phyloP scores from a whole-genome alignment of 2,797 vertebrate species.

The Thamnophis elegans region DNA sequence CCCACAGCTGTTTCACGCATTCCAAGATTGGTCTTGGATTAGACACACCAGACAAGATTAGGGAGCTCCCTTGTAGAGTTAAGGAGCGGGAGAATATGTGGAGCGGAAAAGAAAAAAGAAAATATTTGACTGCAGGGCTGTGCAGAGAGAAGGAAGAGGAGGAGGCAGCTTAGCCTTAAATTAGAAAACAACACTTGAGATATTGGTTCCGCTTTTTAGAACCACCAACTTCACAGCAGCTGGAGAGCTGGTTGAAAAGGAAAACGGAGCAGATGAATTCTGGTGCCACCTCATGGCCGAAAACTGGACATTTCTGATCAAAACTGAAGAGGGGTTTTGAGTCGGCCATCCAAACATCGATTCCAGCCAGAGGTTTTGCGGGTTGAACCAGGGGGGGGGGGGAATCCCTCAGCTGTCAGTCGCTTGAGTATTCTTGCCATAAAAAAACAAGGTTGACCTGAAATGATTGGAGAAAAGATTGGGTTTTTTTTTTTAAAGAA shows the following conservation, averaged over 20 bases:
- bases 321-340: background rate
- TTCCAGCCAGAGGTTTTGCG: background rate
- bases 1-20: background rate
- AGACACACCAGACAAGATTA: background rate
- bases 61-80: no score
- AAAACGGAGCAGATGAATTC: background rate
- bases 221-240: background rate
- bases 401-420: background rate
- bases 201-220: background rate
- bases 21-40: background rate
- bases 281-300: background rate
- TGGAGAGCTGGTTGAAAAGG: background rate
- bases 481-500: background rate
- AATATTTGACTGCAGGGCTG: background rate
- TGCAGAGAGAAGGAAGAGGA: background rate
- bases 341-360: background rate
- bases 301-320: background rate
- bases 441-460: background rate
- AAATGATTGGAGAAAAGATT: background rate
- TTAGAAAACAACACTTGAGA: background rate
- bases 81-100: background rate
- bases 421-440: background rate
- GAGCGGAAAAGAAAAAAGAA: fast-evolving
- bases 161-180: background rate
- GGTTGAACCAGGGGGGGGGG: background rate